Base-by-base conservation (phyloP, 2,888 invertebrate genomes). In the Ormyrus nitidulus region DNA sequence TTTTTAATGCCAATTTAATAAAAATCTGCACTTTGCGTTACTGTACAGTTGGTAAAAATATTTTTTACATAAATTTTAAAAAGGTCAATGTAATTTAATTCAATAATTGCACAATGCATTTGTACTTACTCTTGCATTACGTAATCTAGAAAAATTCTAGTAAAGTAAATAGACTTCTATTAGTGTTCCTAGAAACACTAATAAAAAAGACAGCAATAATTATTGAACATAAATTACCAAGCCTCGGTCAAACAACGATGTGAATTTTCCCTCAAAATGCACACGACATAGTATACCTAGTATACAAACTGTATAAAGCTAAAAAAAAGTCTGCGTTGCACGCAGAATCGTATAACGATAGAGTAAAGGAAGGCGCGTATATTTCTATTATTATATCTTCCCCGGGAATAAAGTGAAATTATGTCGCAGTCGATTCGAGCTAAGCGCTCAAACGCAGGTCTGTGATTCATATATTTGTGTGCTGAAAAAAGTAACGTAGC, bases 391-490 rank as follows among this genome's bases (percentile, higher is more conserved):
- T 56, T 59, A 69, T 58, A 69, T 62, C 53, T 61, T 65, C 44
- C n/a, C 72, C 56, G 62, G 65, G 13, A 34, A 56, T n/a, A 4
- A 59, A 49, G n/a, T 77, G n/a, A 64, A 68, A 61, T 64, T 44
- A 13, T 51, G 51, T 53, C 7, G 56, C 59, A 48, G 65, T 82
- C 59, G 75, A 71, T 34, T 80, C 49, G 77, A 82, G 82, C 80
- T 82, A 76, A 74, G 75, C 75, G 66, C 34, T 11, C 58, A 69
- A 68, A 34, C 53, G 58, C 62, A 82, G 80, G 79, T 80, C 75
- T 80, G 80, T 82, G 79, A 82, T 80, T 80, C 71, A 80, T 77
- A 44, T 61, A 70, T 61, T 72, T 10, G 72, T 62, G 71, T 73
- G 64, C 53, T 70, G 54, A 72, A 5, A 44, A 69, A 71, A n/a